Evolutionary conservation across 2,888 invertebrate species (phyloP).

Genomic region (Coelinius sp.): DNA sequence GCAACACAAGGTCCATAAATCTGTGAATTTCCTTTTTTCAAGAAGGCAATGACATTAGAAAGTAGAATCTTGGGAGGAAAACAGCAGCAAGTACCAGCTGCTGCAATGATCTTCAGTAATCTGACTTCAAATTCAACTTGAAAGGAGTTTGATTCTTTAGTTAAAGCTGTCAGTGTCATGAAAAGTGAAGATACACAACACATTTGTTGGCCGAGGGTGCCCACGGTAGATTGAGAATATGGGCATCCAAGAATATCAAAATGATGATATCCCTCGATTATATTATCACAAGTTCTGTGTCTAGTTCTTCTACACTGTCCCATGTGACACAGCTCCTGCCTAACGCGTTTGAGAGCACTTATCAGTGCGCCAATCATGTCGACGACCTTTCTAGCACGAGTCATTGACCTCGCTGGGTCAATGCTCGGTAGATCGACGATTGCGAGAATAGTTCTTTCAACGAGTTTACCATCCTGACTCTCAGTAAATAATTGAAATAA

Average conservation of each 20-base stretch:
- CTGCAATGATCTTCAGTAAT: slow-evolving; percentile 74
- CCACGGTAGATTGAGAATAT: slow-evolving; percentile 68
- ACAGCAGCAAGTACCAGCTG: slow-evolving; percentile 77
- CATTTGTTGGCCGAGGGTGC: slow-evolving; percentile 64
- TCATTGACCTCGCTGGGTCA: slow-evolving; percentile 68
- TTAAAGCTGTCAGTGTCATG: slow-evolving; percentile 72
- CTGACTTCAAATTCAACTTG: slow-evolving; percentile 70
- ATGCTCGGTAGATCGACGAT: slow-evolving; percentile 73
- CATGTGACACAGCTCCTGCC: slow-evolving; percentile 74
- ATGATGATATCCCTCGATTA: slow-evolving; percentile 73
- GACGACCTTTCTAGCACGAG: slow-evolving; percentile 73
- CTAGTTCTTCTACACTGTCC: slow-evolving; percentile 72
- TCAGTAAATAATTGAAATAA: slow-evolving; percentile 76
- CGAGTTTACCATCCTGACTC: slow-evolving; percentile 74
- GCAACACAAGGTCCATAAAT: slow-evolving; percentile 69
- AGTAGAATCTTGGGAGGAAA: slow-evolving; percentile 74
- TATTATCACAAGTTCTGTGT: slow-evolving; percentile 73
- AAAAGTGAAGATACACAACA: slow-evolving; percentile 76
- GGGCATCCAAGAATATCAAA: slow-evolving; percentile 74
- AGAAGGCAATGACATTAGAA: slow-evolving; percentile 72
- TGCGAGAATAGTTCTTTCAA: slow-evolving; percentile 74
- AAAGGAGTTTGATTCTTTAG: slow-evolving; percentile 71
- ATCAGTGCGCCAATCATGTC: slow-evolving; percentile 75
- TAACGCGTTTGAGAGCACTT: slow-evolving; percentile 74
- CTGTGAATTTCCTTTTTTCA: slow-evolving; percentile 60